phyloP scores from a whole-genome alignment of 2,113 vertebrate species.

The Ranitomeya imitator region DNA sequence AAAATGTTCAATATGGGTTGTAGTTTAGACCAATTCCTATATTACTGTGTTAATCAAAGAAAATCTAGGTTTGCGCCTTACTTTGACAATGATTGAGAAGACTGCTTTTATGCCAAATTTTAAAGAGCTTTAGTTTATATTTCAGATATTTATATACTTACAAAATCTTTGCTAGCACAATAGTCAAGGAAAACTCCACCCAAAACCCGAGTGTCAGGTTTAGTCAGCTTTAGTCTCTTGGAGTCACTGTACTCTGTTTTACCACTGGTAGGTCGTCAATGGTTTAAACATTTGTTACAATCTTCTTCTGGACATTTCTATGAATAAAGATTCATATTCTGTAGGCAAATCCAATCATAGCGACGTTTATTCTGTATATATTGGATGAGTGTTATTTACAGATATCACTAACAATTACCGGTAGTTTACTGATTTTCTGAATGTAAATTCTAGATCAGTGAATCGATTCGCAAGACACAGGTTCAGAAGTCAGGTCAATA shows the following conservation, averaged over 20 bases:
- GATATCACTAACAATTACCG: too few species aligned
- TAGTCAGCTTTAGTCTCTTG: neutral
- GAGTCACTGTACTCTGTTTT: neutral
- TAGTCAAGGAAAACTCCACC: neutral
- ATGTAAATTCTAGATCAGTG: too few species aligned
- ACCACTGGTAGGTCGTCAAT: neutral
- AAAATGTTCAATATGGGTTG: neutral
- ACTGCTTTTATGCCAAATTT: neutral
- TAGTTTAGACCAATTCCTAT: neutral
- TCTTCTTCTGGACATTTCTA: neutral
- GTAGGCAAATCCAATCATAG: neutral
- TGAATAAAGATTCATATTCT: neutral
- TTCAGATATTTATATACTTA: neutral
- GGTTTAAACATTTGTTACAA: neutral
- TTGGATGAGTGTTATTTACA: neutral
- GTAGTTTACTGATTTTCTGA: too few species aligned
- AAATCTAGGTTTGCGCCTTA: slow-evolving; percentile 1
- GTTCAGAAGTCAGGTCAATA: too few species aligned
- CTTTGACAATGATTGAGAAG: neutral
- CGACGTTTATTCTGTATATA: neutral
- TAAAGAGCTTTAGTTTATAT: neutral
- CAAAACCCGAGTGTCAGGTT: neutral
- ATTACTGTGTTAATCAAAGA: neutral
- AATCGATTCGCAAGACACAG: too few species aligned
- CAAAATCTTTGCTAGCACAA: neutral